Evolutionary conservation across 37 sponge, comb jelly and placozoan species (phyloP).

Genomic region (Axinella damicornis): DNA sequence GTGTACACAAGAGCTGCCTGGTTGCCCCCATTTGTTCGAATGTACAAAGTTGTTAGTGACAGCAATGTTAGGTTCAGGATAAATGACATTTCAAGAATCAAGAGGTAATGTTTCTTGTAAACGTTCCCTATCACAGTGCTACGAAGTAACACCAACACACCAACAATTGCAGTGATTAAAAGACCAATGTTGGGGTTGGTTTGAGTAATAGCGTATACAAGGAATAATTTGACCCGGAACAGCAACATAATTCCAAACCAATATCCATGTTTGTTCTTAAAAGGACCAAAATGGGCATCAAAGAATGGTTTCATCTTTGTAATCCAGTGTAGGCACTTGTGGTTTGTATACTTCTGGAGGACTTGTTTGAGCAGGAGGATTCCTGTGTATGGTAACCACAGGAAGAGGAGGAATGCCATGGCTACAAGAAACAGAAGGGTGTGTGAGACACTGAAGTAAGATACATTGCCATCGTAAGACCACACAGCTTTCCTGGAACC

Average conservation of each 20-base stretch:
- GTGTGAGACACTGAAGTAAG: slow-evolving; percentile 2
- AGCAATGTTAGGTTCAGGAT: neutral
- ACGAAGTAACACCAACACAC: too few relatives aligned
- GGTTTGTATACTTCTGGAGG: neutral
- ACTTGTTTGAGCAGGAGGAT: neutral
- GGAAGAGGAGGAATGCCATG: neutral
- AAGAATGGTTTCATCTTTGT: neutral
- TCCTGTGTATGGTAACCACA: slow-evolving; percentile 4
- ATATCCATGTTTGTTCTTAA: neutral
- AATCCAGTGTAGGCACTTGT: neutral
- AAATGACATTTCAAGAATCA: neutral
- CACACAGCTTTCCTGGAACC: neutral
- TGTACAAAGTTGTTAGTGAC: too few relatives aligned
- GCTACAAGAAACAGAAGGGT: neutral
- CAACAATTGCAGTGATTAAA: too few relatives aligned
- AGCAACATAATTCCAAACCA: neutral
- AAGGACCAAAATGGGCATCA: slow-evolving; percentile 9
- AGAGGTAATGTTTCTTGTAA: neutral
- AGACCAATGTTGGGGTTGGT: neutral
- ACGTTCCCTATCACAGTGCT: neutral
- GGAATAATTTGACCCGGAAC: neutral
- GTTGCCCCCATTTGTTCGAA: too few relatives aligned
- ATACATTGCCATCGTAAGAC: slow-evolving; percentile 21
- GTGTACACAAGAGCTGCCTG: too few relatives aligned
- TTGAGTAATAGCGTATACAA: neutral